phyloP scores from a whole-genome alignment of 2,113 vertebrate genomes.

The Lasiurus borealis region DNA sequence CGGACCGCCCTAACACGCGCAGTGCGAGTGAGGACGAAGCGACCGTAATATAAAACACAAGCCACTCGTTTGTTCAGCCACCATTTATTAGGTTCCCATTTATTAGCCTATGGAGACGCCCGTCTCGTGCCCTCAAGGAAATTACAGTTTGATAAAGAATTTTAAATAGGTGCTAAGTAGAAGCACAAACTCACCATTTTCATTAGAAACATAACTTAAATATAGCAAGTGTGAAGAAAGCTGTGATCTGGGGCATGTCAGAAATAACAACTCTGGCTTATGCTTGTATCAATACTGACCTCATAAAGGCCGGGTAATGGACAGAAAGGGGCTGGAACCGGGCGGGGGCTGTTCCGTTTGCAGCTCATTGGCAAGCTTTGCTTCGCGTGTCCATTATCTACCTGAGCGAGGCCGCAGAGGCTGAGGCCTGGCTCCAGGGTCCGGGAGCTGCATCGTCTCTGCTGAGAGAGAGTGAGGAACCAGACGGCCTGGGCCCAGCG shows the following conservation, averaged over 20 bases:
- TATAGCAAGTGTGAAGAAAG: conserved; percentile 47
- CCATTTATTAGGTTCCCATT: conserved; percentile 66
- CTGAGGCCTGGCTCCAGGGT: neutral
- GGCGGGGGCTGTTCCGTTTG: neutral
- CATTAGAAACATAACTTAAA: conserved; percentile 62
- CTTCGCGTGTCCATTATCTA: conserved; percentile 5
- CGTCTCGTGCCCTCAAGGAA: conserved; percentile 70
- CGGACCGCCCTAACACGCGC: neutral
- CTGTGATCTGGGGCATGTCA: conserved; percentile 39
- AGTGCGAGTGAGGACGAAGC: neutral
- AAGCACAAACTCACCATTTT: conserved; percentile 68
- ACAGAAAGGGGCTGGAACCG: neutral
- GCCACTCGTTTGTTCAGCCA: conserved; percentile 54
- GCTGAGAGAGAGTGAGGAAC: neutral
- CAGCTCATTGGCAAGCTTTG: neutral
- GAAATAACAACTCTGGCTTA: conserved; percentile 50
- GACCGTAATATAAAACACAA: conserved; percentile 44
- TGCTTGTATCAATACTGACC: conserved; percentile 17
- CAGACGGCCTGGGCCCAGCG: neutral
- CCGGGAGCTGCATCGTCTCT: neutral
- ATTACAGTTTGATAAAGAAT: conserved; percentile 71
- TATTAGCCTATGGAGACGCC: conserved; percentile 64
- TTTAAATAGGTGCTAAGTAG: conserved; percentile 74
- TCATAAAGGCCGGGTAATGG: conserved; percentile 41
- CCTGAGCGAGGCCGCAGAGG: neutral